These are phyloP conservation scores for Lophotriccus pileatus DNA, from an alignment of 2,797 vertebrate species.

Conservation along the genomic window DNA sequence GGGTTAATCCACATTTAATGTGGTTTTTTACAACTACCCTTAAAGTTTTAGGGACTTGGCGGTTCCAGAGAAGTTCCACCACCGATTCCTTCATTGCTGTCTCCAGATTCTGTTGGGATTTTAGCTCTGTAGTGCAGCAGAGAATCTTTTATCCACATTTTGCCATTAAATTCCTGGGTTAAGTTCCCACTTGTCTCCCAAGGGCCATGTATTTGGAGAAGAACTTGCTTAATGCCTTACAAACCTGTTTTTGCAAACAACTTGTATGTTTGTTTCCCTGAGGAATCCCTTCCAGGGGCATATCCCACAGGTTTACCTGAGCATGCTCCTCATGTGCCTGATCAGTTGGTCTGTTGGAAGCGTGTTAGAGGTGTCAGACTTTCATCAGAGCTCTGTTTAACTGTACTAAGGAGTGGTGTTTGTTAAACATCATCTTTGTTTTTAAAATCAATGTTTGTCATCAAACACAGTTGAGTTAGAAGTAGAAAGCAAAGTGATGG, in stretches of 20 bases:
- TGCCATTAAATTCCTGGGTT: not conserved
- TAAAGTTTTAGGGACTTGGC: not conserved
- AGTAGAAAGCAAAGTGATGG: not conserved
- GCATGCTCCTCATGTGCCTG: accelerated
- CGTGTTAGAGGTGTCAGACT: not conserved
- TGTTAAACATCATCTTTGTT: accelerated
- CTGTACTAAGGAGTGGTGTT: not conserved
- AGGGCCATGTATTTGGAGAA: not conserved
- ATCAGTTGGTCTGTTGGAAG: accelerated
- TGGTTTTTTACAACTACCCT: not conserved
- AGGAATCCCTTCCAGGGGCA: not conserved
- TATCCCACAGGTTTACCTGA: not conserved
- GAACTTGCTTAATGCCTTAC: not conserved
- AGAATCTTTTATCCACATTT: not conserved
- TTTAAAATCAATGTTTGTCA: not conserved
- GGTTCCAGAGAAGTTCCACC: not conserved
- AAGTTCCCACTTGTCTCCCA: not conserved
- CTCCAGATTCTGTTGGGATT: not conserved
- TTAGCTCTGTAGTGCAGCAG: not conserved
- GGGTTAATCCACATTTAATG: not conserved
- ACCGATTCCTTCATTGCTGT: not conserved
- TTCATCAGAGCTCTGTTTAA: not conserved
- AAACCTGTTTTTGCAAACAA: not conserved
- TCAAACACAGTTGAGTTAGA: not conserved
- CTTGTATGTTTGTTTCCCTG: not conserved